A percentile compares a stretch with the other conserved stretches of the same genome.
Evolutionary conservation across 2,888 invertebrate genomes (phyloP).

Genomic region (Villa cingulata): DNA sequence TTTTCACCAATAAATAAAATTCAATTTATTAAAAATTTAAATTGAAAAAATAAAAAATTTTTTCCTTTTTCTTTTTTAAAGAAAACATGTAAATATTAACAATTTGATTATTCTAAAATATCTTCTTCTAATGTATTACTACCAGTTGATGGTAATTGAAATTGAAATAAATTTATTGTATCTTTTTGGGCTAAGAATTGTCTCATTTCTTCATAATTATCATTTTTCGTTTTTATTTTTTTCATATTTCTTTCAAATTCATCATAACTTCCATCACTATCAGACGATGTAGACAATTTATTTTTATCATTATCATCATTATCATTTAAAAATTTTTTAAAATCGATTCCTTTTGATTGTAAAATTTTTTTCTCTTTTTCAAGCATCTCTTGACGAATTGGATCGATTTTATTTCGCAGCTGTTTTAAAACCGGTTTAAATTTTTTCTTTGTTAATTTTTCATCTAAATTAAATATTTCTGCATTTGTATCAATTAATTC

Average conservation of each 20-base stretch:
- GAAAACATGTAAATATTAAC: too few relatives aligned
- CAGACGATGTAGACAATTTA: slow-evolving; percentile 8
- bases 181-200: slow-evolving; percentile 32
- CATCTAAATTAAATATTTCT: slow-evolving; percentile 30
- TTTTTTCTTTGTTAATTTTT: slow-evolving; percentile 30
- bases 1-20: too few relatives aligned
- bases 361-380: slow-evolving; percentile 31
- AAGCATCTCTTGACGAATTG: slow-evolving; percentile 32
- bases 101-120: slow-evolving; percentile 24
- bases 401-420: slow-evolving; percentile 32
- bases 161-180: slow-evolving; percentile 29
- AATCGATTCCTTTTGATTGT: slow-evolving; percentile 31
- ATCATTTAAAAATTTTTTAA: slow-evolving; percentile 26
- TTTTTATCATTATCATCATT: slow-evolving; percentile 3
- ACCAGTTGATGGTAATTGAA: slow-evolving; percentile 16
- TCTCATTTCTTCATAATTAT: slow-evolving; percentile 33
- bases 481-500: slow-evolving; percentile 21
- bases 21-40: too few relatives aligned
- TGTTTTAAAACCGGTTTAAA: slow-evolving; percentile 34
- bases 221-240: slow-evolving; percentile 23
- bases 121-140: slow-evolving; percentile 21
- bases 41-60: too few relatives aligned
- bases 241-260: slow-evolving; percentile 22
- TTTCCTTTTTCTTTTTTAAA: too few relatives aligned
- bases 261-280: slow-evolving; percentile 24